Evolutionary conservation across 2,888 invertebrate species (phyloP).

Genomic region (Philhelius pedissequus): DNA sequence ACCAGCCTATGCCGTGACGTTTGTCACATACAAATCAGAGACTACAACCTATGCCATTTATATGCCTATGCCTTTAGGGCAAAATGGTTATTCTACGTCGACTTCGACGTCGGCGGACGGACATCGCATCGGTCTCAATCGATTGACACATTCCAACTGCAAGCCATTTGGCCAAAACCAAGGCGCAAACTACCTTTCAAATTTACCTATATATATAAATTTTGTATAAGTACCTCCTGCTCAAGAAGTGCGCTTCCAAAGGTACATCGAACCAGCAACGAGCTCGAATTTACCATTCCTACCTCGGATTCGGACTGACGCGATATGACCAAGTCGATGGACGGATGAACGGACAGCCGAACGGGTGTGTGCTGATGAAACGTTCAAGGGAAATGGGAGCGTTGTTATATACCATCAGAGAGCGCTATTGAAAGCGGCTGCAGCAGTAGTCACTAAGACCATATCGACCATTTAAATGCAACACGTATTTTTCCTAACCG

Average conservation of each 20-base stretch:
- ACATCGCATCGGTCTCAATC: neutral
- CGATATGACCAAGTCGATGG: too few species aligned
- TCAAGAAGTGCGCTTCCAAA: slow-evolving; percentile 49
- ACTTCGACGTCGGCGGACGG: neutral
- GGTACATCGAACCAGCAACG: slow-evolving; percentile 49
- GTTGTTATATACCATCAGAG: slow-evolving; percentile 25
- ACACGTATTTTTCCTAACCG: slow-evolving; percentile 43
- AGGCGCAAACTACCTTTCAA: slow-evolving; percentile 45
- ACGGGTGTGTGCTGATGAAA: slow-evolving; percentile 36
- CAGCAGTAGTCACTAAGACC: neutral
- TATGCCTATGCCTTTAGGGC: slow-evolving; percentile 6
- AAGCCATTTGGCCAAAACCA: slow-evolving; percentile 58
- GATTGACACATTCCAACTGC: slow-evolving; percentile 63
- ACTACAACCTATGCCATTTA: neutral
- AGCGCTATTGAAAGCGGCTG: slow-evolving; percentile 9
- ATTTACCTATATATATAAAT: neutral
- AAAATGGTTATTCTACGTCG: neutral
- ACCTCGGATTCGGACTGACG: neutral
- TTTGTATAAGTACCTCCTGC: neutral
- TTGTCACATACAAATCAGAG: slow-evolving; percentile 57
- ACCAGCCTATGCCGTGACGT: slow-evolving; percentile 58
- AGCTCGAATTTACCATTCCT: slow-evolving; percentile 9
- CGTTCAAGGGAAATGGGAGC: slow-evolving; percentile 67
- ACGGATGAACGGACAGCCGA: slow-evolving; percentile 1
- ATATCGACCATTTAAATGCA: slow-evolving; percentile 22